Conservation (phyloP, 2,797 vertebrate genomes). For the Nothura maculosa region DNA sequence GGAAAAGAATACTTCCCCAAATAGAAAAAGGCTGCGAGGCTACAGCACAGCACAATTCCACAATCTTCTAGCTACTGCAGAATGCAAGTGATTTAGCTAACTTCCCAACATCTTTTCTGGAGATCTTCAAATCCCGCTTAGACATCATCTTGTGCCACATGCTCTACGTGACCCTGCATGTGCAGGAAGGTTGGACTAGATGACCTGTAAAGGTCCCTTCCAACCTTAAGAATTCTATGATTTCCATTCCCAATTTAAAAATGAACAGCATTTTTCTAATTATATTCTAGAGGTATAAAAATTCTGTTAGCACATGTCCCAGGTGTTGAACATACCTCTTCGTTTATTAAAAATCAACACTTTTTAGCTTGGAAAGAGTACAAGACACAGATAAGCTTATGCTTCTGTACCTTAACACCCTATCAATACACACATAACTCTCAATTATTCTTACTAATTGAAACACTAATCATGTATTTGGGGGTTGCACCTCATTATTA, state of each 20-base stretch:
- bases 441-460: not conserved
- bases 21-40: not conserved
- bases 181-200: too few relatives aligned
- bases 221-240: too few relatives aligned
- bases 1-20: not conserved
- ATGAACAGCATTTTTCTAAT: not conserved
- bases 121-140: too few relatives aligned
- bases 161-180: too few relatives aligned
- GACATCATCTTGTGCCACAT: too few relatives aligned
- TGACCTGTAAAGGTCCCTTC: too few relatives aligned
- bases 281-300: not conserved
- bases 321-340: not conserved
- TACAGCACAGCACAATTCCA: not conserved
- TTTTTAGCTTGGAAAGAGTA: not conserved
- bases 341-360: not conserved
- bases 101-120: not conserved
- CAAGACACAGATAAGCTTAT: not conserved
- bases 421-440: not conserved
- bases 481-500: not conserved
- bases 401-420: not conserved
- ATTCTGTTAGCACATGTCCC: not conserved
- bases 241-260: not conserved
- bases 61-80: not conserved
- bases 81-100: fast-evolving
- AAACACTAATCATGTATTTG: not conserved